Conservation (phyloP, 1,140 invertebrate genomes). For the Scylla paramamosain region DNA sequence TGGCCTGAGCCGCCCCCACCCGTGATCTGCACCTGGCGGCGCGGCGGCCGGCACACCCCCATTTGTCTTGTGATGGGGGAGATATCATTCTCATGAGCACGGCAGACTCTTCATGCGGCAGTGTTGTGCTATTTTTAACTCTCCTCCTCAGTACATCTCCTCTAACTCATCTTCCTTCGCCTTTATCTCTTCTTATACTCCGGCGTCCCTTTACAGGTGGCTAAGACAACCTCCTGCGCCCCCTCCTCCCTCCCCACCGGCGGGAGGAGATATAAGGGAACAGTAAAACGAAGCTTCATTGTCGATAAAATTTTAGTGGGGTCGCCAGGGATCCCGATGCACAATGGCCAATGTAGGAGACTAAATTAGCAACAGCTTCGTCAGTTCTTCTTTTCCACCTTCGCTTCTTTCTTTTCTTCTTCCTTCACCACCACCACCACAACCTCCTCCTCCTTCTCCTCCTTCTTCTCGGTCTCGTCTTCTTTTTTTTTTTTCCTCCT, state of each 20-base stretch:
- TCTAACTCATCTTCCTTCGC: not conserved
- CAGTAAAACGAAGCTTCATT: constrained; percentile 23
- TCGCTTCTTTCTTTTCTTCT: not conserved
- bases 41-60: not conserved
- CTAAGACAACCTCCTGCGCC: not conserved
- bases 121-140: not conserved
- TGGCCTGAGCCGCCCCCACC: not conserved
- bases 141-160: not conserved
- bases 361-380: not conserved
- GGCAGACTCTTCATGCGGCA: not conserved
- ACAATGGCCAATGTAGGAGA: not conserved
- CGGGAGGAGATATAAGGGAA: not conserved
- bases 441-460: not conserved
- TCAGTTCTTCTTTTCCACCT: not conserved
- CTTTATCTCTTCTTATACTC: constrained; percentile 9
- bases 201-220: not conserved
- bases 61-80: constrained; percentile 9
- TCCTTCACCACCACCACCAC: constrained; percentile 5
- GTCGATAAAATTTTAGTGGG: constrained; percentile 23
- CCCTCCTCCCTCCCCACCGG: not conserved
- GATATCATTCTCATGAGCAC: not conserved
- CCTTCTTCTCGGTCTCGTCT: not conserved
- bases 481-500: not conserved
- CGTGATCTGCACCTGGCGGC: not conserved
- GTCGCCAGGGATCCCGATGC: not conserved